Evolutionary conservation across 2,888 invertebrate species (phyloP).

Genomic region (Agrochola lota): DNA sequence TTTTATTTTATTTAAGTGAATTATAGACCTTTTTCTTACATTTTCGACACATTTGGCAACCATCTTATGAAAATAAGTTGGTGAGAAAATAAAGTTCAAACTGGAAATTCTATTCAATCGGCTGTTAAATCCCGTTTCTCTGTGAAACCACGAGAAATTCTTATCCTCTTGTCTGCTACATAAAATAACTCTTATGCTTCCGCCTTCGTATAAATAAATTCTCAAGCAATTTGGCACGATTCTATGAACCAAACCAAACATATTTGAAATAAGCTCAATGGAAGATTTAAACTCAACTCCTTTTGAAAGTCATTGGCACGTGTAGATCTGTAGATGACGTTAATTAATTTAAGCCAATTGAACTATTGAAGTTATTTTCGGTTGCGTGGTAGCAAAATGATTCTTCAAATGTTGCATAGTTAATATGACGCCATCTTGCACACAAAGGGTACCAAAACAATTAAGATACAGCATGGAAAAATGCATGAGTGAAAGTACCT

Average conservation of each 20-base stretch:
- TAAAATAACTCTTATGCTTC: slow-evolving; percentile 47
- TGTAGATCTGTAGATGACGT: slow-evolving; percentile 18
- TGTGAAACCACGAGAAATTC: slow-evolving; percentile 20
- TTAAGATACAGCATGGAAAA: neutral
- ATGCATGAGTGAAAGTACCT: neutral
- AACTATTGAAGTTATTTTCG: neutral
- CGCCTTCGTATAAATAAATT: slow-evolving; percentile 51
- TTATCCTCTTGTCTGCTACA: slow-evolving; percentile 34
- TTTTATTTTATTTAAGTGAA: neutral
- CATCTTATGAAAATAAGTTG: neutral
- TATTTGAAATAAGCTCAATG: slow-evolving; percentile 45
- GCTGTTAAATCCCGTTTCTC: slow-evolving; percentile 13
- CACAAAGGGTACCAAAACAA: neutral
- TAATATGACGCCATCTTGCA: neutral
- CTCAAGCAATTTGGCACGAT: slow-evolving; percentile 61
- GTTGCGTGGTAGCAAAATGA: neutral
- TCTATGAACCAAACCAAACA: slow-evolving; percentile 52
- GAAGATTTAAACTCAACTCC: slow-evolving; percentile 22
- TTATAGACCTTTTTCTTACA: neutral
- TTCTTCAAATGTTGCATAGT: neutral
- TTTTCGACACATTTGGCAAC: neutral
- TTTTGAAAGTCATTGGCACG: slow-evolving; percentile 40
- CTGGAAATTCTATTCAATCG: slow-evolving; percentile 12
- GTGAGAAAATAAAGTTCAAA: slow-evolving; percentile 22
- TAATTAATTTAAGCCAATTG: slow-evolving; percentile 28